phyloP scores from a whole-genome alignment of 2,797 vertebrate species.

The Enteromius fasciolatus region DNA sequence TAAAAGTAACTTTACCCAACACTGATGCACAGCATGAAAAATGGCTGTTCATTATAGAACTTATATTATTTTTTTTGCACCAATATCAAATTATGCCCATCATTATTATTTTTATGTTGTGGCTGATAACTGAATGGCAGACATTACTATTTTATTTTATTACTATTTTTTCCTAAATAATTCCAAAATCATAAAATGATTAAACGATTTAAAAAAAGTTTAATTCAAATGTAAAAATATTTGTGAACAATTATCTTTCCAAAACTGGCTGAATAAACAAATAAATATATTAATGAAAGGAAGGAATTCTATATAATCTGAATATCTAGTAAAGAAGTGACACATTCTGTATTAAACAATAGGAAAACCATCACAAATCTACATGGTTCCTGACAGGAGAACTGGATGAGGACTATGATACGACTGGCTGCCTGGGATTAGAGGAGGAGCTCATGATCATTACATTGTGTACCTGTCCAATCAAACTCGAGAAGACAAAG shows the following conservation, averaged over 20 bases:
- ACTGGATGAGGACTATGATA: not conserved
- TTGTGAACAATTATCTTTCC: not conserved
- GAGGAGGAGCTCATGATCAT: constrained; percentile 15
- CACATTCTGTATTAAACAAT: not conserved
- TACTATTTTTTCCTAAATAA: not conserved
- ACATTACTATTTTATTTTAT: not conserved
- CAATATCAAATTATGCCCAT: not conserved
- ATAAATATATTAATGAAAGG: not conserved
- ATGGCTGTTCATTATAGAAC: not conserved
- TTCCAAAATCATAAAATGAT: not conserved
- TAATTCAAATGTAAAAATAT: not conserved
- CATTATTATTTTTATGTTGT: not conserved
- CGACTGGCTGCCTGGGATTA: constrained; percentile 6
- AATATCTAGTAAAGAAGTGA: not conserved
- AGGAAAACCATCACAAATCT: not conserved
- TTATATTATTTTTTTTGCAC: not conserved
- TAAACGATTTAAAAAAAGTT: not conserved
- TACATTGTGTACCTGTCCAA: constrained; percentile 85
- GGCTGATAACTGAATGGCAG: not conserved
- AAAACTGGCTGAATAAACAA: not conserved
- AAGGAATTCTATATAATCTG: not conserved
- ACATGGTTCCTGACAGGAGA: not conserved
- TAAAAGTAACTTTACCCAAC: no score
- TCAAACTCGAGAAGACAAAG: constrained; percentile 94
- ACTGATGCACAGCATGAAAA: not conserved